Base-by-base conservation (phyloP, 2,113 vertebrate genomes). In the Lycaon pictus region DNA sequence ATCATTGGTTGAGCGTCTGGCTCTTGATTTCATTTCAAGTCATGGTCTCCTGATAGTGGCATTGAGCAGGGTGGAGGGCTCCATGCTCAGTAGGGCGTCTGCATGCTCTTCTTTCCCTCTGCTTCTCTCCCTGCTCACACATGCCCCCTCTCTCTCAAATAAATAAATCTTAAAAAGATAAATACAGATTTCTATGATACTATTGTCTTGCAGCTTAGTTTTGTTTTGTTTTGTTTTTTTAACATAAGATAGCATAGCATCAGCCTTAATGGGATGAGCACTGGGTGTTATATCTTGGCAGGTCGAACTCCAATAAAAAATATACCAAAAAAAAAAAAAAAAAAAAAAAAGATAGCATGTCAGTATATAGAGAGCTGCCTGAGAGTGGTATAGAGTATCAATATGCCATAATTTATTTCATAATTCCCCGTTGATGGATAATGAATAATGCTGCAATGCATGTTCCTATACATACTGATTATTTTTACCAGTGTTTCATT, bases 401-500 rank as follows among this genome's bases (percentile, higher is more conserved):
- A 2, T 77, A 62, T 53, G 9, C 11, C 43, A 20, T 95, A 71
- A 72, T 80, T 90, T 92, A 86, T 87, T 71, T 93, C 63, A 37
- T 91, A 51, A 63, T 79, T 88, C 23, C 53, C 12, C 16, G 25
- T 23, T 71, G 12, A 62, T 81, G 29, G 88, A 74, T 84, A 23
- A 53, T 83, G 58, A 94, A 43, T 76, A 69, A 83, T 77, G 51
- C 53, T 71, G 3, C n/a, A 63, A 9, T 63, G n/a, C 88, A 62
- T 27, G 55, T 83, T 91, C 27, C 27, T 92, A 11, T 84, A 62
- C 22, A 32, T 63, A 82, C 19, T 69, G 65, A 20, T 60, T 69
- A 23, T 62, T 88, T 92, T 92, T 88, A 56, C 35, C 88, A 84
- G 27, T 79, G 62, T 60, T 82, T 87, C 51, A 12, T 89, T 84